phyloP scores from a whole-genome alignment of 2,113 vertebrate species.

The Irena cyanogastra region DNA sequence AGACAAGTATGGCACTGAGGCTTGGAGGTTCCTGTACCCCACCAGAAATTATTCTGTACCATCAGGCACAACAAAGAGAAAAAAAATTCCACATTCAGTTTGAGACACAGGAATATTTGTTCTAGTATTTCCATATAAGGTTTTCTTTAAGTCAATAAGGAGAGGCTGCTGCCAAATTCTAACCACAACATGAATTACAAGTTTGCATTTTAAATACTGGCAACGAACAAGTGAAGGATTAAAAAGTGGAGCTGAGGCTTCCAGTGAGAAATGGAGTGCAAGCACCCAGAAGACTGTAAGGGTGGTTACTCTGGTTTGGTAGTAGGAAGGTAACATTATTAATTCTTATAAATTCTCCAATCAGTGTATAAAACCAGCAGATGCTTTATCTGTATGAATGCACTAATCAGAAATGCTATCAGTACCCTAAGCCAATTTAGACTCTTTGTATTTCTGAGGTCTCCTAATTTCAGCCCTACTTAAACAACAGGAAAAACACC shows the following conservation, averaged over 20 bases:
- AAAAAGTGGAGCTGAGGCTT: neutral
- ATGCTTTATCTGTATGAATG: neutral
- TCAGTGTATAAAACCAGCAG: neutral
- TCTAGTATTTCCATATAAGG: constrained; percentile 37
- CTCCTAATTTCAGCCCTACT: neutral
- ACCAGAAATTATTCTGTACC: neutral
- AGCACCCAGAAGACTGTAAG: neutral
- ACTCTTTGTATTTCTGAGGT: neutral
- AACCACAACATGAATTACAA: constrained; percentile 9
- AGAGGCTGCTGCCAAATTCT: constrained; percentile 19
- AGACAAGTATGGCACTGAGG: neutral
- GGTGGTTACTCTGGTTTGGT: neutral
- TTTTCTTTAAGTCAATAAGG: constrained; percentile 32
- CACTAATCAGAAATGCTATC: neutral
- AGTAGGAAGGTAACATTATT: neutral
- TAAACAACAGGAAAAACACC: neutral
- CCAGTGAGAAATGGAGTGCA: neutral
- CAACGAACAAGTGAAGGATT: neutral
- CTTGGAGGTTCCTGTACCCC: neutral
- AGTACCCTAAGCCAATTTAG: neutral
- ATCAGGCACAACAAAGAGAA: neutral
- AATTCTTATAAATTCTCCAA: neutral
- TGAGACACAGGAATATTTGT: neutral
- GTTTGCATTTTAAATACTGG: constrained; percentile 24
- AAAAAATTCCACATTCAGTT: neutral